A percentile compares a stretch with the other conserved stretches of the same genome.
Evolutionary conservation across 2,113 vertebrate genomes (phyloP).

Genomic region (Siniperca chuatsi): DNA sequence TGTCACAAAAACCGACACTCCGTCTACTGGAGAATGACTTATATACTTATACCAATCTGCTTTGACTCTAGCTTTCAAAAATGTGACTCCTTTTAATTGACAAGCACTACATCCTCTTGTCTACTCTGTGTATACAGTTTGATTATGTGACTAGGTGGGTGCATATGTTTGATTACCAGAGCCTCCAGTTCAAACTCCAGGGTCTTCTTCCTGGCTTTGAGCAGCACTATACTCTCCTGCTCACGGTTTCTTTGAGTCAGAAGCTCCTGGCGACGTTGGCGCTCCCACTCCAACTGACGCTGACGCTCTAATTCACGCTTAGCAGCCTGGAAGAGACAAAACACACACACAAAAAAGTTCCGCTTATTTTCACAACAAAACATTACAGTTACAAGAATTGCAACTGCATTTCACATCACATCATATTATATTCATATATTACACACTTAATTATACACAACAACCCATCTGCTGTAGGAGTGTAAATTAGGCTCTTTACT

Average conservation of each 20-base stretch:
- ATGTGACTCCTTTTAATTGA: neutral
- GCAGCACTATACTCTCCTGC: constrained; percentile 95
- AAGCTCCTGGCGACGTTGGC: constrained; percentile 95
- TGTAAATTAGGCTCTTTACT: constrained; percentile 5
- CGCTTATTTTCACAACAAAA: neutral
- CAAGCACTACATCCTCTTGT: neutral
- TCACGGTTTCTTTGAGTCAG: constrained; percentile 96
- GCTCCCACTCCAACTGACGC: constrained; percentile 96
- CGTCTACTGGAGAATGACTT: neutral
- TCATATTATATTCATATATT: neutral
- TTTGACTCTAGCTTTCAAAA: neutral
- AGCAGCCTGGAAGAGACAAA: constrained; percentile 85
- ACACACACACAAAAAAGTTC: constrained; percentile 15
- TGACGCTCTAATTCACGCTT: constrained; percentile 97
- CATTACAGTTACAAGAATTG: neutral
- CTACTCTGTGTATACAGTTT: neutral
- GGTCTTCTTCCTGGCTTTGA: constrained; percentile 98
- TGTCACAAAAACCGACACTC: neutral
- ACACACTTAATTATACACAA: constrained; percentile 10
- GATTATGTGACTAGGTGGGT: neutral
- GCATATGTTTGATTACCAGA: constrained; percentile 81
- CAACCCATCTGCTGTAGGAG: neutral
- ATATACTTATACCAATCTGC: neutral
- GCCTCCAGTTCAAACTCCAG: constrained; percentile 98
- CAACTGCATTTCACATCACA: neutral